Evolutionary conservation across 2,888 invertebrate species (phyloP).

Genomic region (Ariolimax columbianus): DNA sequence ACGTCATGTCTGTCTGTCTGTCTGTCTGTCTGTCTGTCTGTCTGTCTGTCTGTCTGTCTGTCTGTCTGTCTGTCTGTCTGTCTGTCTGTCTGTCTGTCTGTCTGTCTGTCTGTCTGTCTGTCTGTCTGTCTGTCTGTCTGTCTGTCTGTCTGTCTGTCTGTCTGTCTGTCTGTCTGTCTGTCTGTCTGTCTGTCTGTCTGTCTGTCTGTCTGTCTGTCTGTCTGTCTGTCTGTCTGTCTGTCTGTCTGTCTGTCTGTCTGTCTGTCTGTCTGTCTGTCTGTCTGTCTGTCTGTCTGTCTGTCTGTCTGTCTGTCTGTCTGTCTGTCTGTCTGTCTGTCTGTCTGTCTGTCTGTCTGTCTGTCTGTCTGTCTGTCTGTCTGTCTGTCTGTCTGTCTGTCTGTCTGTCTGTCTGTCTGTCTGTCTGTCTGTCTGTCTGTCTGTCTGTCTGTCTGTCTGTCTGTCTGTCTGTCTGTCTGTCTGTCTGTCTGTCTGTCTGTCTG

Average conservation of each 20-base stretch:
- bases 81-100: not conserved
- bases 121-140: not conserved
- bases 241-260: too few species aligned
- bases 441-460: not conserved
- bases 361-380: not conserved
- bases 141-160: too few species aligned
- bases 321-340: too few species aligned
- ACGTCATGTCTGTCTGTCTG: not conserved
- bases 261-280: too few species aligned
- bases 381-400: not conserved
- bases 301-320: not conserved
- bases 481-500: too few species aligned
- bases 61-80: not conserved
- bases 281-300: too few species aligned
- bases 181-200: too few species aligned
- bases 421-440: too few species aligned
- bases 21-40: too few species aligned
- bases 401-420: not conserved
- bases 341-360: too few species aligned
- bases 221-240: not conserved
- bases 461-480: not conserved
- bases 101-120: not conserved
- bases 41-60: not conserved
- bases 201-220: too few species aligned
- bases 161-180: not conserved